Evolutionary conservation across 2,888 invertebrate species (phyloP), one percentile per base, ranked within the genome.

Genomic region (Torymus tubicola): DNA sequence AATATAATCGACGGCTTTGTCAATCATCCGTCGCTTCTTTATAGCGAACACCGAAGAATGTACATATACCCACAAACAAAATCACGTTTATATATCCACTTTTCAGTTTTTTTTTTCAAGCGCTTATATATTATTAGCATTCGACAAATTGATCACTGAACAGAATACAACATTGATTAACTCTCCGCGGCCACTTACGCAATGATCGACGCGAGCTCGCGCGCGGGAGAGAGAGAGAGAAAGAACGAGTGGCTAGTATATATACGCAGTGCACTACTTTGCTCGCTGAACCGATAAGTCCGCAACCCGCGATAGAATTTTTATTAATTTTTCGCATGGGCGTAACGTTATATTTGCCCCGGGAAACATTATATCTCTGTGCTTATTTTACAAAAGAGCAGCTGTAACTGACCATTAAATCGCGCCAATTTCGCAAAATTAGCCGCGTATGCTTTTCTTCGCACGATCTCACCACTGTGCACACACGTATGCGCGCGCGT

Each of bases 101-200:
- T 73, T 81, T 65, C 42, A 61, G 21, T 8, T 42, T 42, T 76
- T 8, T 42, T 42, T 76, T 80, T 73, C 72, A 64, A 42, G 53
- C 65, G 67, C 42, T 1, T 70, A 83, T 78, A 42, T 70, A 83
- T 78, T 80, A 75, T 75, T 75, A 83, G 78, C 83, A 76, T 83
- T 83, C 84, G 87, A 88, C 86, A 88, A 89, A 87, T 87, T 88
- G 86, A 87, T 87, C 87, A 86, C 87, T 87, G 85, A 87, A 85
- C 86, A 85, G 84, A 87, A 86, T 86, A 63, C 61, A 87, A 86
- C 85, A 85, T 86, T 84, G 85, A 86, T 86, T 86, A 85, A 85
- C 87, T 85, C 83, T 42, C 42, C 42, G 42, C 42, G 24, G 55
- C 14, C 12, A 61, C 77, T 80, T 80, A 67, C 78, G 80, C 71